Conservation (phyloP, 2,888 invertebrate species). For the Hetaerina titia region DNA sequence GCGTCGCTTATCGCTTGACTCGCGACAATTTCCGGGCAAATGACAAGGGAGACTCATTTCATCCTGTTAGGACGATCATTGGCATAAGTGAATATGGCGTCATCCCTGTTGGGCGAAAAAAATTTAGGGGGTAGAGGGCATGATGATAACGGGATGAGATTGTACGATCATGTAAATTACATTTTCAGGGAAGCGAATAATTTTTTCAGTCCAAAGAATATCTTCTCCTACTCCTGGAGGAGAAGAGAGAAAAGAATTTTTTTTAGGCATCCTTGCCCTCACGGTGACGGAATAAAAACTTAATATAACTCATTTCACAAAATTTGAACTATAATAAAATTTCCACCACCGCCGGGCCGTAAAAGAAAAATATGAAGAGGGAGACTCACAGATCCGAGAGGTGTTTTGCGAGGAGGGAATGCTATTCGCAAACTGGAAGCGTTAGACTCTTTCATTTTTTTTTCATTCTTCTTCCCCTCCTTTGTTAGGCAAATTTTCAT, state of each 20-base stretch:
- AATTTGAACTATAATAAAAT: background rate
- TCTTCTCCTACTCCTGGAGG: background rate
- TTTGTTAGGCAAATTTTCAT: background rate
- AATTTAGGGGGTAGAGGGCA: background rate
- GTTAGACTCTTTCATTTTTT: background rate
- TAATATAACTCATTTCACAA: conserved; percentile 15
- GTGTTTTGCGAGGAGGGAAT: background rate
- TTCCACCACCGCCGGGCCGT: background rate
- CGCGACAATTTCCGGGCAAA: conserved; percentile 23
- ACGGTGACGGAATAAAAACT: background rate
- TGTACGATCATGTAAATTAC: conserved; percentile 30
- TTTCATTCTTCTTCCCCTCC: background rate
- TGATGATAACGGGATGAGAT: background rate
- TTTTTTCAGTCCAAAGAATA: background rate
- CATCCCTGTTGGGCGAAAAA: background rate
- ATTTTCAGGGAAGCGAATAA: background rate
- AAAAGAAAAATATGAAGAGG: background rate
- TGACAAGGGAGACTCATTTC: conserved; percentile 6
- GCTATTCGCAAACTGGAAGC: background rate
- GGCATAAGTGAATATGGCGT: conserved; percentile 26
- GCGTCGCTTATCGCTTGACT: conserved; percentile 20
- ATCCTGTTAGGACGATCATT: conserved; percentile 22
- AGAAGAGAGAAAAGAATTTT: background rate
- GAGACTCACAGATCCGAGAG: background rate
- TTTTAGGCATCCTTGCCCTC: background rate